Base-by-base conservation (phyloP, 2,888 invertebrate genomes). In the Drosophila vallismaia region DNA sequence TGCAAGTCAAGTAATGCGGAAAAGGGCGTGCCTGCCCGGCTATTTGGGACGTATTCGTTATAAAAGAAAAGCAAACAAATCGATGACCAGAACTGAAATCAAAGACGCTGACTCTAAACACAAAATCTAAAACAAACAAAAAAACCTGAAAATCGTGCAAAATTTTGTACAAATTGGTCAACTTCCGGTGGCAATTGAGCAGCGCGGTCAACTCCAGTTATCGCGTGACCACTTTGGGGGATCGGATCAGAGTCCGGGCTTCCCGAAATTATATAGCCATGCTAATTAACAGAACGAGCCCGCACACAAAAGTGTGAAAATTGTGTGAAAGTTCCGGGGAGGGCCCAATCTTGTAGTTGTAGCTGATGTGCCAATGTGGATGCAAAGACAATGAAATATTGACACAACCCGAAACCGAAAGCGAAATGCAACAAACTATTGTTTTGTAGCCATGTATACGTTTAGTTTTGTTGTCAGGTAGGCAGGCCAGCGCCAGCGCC, bases 1-100 rank as follows among this genome's bases (percentile, higher is more conserved):
- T 77, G 86, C 80, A 77, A 79, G 73, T 70, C 80, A 80, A 83
- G 71, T 75, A 87, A 83, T 86, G 85, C 82, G 83, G 79, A 86
- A 81, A 81, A 85, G 86, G 85, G 85, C 81, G 85, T 83, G 86
- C 69, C 66, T 83, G 86, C 69, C 66, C 31, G 62, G 64, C 72
- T 81, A 71, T 77, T 73, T 73, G 36, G 84, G 75, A 64, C 84
- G 75, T 44, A 56, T n/a, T 36, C 19, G 19, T 19, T 19, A 19
- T 19, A 45, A 54, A 70, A 72, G 14, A 19, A n/a, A 36, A 46
- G 31, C 24, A 56, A 57, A 75, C 40, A 36, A 56, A 55, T 53
- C 66, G 51, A 70, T 71, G 52, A 36, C 19, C 42, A 71, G 58
- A 69, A 69, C 12, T 71, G 62, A 55, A 51, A 70, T 55, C 70